phyloP scores from a whole-genome alignment of 2,797 vertebrate genomes.

The Urocyon cinereoargenteus region DNA sequence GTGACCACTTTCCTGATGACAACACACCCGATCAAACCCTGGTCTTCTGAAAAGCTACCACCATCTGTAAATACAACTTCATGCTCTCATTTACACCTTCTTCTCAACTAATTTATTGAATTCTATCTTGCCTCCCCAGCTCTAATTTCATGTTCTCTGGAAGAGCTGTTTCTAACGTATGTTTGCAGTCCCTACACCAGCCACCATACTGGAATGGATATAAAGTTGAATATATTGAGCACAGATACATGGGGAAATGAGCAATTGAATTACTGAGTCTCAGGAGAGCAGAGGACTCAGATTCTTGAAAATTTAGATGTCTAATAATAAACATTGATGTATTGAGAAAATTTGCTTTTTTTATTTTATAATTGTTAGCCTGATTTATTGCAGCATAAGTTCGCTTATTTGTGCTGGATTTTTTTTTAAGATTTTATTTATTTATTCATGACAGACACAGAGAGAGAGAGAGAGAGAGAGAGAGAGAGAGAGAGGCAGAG shows the following conservation, averaged over 20 bases:
- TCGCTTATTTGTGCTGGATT: slow-evolving; percentile 60
- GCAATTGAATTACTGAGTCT: slow-evolving; percentile 55
- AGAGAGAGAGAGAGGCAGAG: too few relatives aligned
- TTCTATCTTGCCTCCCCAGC: neutral
- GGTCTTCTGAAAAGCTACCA: neutral
- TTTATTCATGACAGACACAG: too few relatives aligned
- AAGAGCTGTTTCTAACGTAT: slow-evolving; percentile 24
- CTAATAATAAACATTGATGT: slow-evolving; percentile 60
- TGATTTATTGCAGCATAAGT: slow-evolving; percentile 69
- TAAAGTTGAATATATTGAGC: slow-evolving; percentile 16
- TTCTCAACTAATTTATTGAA: slow-evolving; percentile 28
- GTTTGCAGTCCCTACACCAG: neutral
- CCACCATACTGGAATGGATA: neutral
- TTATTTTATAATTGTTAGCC: slow-evolving; percentile 65
- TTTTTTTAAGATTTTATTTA: neutral
- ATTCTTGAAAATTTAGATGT: slow-evolving; percentile 66
- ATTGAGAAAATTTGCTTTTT: slow-evolving; percentile 62
- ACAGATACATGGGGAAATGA: slow-evolving; percentile 1
- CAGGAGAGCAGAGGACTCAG: neutral
- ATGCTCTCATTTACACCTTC: neutral
- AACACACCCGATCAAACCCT: neutral
- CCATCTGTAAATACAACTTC: neutral
- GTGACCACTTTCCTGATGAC: neutral
- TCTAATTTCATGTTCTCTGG: slow-evolving; percentile 8
- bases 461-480: too few relatives aligned